Conservation (phyloP, 2,797 vertebrate species). For the Mycteria americana region DNA sequence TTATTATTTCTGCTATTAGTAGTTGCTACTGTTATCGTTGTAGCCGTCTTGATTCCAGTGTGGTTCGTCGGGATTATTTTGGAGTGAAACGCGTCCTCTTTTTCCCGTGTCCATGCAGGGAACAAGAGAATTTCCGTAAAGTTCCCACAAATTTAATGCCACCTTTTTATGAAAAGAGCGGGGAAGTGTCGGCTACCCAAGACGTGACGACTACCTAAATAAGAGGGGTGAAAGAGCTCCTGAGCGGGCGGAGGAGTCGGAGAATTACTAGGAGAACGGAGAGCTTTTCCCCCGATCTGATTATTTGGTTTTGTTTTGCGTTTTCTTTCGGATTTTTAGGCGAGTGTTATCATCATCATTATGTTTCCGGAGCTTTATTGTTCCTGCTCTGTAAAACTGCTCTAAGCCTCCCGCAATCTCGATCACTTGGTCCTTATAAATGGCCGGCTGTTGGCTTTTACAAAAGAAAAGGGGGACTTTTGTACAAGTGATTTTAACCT, state of each 20-base stretch:
- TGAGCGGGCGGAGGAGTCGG: background rate
- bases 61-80: background rate
- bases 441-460: conserved; percentile 40
- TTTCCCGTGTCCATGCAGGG: background rate
- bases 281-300: background rate
- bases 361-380: conserved; percentile 12
- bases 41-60: background rate
- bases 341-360: conserved; percentile 21
- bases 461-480: conserved; percentile 36
- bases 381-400: background rate
- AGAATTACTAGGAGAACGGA: background rate
- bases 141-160: background rate
- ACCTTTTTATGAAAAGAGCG: background rate
- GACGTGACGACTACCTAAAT: background rate
- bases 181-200: background rate
- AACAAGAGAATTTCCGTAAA: background rate
- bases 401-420: background rate
- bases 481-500: conserved; percentile 80
- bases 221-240: background rate
- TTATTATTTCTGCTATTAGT: background rate
- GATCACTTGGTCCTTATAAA: conserved; percentile 45
- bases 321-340: conserved; percentile 58
- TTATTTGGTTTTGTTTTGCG: background rate
- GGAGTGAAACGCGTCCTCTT: background rate
- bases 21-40: background rate